Base-by-base conservation (phyloP, 2,797 vertebrate species). In the Xenentodon cancila region DNA sequence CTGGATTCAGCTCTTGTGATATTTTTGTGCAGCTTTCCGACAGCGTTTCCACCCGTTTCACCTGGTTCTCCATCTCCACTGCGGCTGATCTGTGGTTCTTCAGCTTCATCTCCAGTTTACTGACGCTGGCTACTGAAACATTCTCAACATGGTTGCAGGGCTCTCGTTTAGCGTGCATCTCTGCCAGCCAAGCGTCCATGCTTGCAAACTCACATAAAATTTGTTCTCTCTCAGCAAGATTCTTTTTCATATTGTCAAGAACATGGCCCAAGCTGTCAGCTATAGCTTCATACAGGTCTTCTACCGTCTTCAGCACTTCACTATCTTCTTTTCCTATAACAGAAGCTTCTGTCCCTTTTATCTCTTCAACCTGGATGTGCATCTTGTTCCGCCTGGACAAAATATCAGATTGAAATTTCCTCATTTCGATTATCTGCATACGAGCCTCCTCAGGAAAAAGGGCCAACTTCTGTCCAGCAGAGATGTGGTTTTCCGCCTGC, bases 361-460 rank as follows among this genome's bases (percentile, higher is more conserved):
- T 84, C 17, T 92, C 90, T 9, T 86, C 84, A 12, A 88, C 78
- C 84, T 95, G 85, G 0, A 65, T 82, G 0, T 81, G 63, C 71
- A 97, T 62, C 25, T 79, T 80, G 42, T 86, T 84, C 34, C 88
- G 91, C 71, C 86, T 93, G 15, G 71, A 90, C 50, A 92, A 77
- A 78, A 95, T 75, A 50, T 91, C 92, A 0, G 85, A 84, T 1
- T 93, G 92, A 20, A 88, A 65, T 70, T 86, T 91, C 67, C 92
- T 93, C 79, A 95, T 94, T 59, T 80, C 88, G 70, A 50, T 78
- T 40, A 97, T 94, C 81, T 98, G 95, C 20, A 88, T 76, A 16
- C 85, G 79, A 63, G 96, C 91, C 73, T 94, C 89, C 17, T 91
- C 92, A 0, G 95, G 95, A 50, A 95, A 94, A 71, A 98, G 93